Evolutionary conservation across 2,888 invertebrate genomes (phyloP).

Genomic region (Meandrusa payeni): DNA sequence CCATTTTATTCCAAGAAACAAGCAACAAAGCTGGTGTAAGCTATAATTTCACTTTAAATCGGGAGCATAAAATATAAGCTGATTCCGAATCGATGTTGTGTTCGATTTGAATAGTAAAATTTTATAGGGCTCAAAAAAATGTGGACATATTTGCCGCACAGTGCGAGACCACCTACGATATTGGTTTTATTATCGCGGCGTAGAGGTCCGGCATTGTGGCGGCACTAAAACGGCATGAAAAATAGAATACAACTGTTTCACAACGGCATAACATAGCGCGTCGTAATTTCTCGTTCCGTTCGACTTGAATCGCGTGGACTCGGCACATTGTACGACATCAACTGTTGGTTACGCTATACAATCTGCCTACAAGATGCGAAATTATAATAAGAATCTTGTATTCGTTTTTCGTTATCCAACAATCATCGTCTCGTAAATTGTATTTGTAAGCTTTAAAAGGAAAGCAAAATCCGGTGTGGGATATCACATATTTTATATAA

Average conservation of each 20-base stretch:
- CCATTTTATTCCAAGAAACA: slow-evolving; percentile 35
- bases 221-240: slow-evolving; percentile 44
- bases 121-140: slow-evolving; percentile 63
- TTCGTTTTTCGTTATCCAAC: slow-evolving; percentile 1
- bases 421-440: slow-evolving; percentile 15
- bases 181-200: slow-evolving; percentile 52
- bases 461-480: background rate
- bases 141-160: slow-evolving; percentile 56
- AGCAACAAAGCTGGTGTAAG: slow-evolving; percentile 33
- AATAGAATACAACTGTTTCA: slow-evolving; percentile 39
- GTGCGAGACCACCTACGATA: slow-evolving; percentile 63
- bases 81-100: slow-evolving; percentile 36
- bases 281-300: slow-evolving; percentile 28
- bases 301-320: slow-evolving; percentile 20
- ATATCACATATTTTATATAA: background rate
- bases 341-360: slow-evolving; percentile 18
- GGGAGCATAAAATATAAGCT: slow-evolving; percentile 14
- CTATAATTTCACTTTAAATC: slow-evolving; percentile 16
- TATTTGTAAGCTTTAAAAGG: background rate
- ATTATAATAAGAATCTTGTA: slow-evolving; percentile 2
- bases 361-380: slow-evolving; percentile 10
- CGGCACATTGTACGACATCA: slow-evolving; percentile 16
- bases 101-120: slow-evolving; percentile 61
- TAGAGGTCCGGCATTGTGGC: slow-evolving; percentile 39
- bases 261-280: slow-evolving; percentile 28